Base-by-base conservation (phyloP, 2,113 vertebrate species). In the Tretioscincus oriximinensis region DNA sequence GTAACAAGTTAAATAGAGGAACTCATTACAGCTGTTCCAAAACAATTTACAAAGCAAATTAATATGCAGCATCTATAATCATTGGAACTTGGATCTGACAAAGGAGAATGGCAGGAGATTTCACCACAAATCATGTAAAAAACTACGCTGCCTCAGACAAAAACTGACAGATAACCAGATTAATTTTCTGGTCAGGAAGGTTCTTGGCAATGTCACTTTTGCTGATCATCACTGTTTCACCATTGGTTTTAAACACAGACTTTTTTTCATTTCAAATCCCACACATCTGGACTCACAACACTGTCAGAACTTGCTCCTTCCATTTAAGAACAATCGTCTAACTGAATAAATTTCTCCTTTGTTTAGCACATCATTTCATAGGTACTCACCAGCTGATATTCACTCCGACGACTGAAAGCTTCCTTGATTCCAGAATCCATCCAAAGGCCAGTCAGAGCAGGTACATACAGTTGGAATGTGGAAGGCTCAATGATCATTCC, bases 301-400 rank as follows among this genome's bases (percentile, higher is more conserved):
- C 66, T 28, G 21, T 16, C n/a, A 20, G 22, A 51, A 49, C 24
- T 12, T 0, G 71, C 80, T 47, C 41, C 26, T 65, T 65, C 64
- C 26, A n/a, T 4, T 65, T 65, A 28, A 65, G 16, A n/a, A 10
- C 9, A n/a, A 24, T 64, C 61, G 26, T 64, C 21, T 64, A 65
- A 26, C n/a, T 64, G 61, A 73, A 77, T 45, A 45, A 28, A 45
- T 21, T 14, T 26, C 20, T 1, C 16, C 28, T 26, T 78, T 77
- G 18, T 4, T 78, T 66, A 4, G 12, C 20, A 1, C 0, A 3
- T 9, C 28, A 35, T 20, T 0, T 10, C 51, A 24, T 0, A 22
- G 0, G 2, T 45, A 96, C 98, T 98, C 91, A 99, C 98, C 98
- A 99, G 95, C 83, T 99, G 98, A 84, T 98, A 99, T 93, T 99